A percentile compares a stretch with the other conserved stretches of the same genome.
phyloP scores from a whole-genome alignment of 2,113 vertebrate species.

The Caloenas nicobarica region DNA sequence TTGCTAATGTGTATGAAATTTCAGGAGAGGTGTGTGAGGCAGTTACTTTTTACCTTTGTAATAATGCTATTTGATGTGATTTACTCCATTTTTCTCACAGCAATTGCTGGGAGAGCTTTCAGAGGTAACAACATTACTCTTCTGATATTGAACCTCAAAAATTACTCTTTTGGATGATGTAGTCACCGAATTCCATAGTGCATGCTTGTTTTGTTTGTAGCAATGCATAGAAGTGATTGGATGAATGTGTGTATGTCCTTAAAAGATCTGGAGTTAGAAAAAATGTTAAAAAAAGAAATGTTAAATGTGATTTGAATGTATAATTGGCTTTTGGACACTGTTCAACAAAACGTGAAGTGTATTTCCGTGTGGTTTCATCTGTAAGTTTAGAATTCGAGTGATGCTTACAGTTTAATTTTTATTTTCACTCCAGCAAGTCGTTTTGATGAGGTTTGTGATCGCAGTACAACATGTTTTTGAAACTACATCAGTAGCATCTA shows the following conservation, averaged over 20 bases:
- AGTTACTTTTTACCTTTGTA: constrained; percentile 7
- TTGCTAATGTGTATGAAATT: neutral
- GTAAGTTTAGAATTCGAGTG: constrained; percentile 1
- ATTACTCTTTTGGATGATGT: neutral
- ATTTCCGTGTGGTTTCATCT: neutral
- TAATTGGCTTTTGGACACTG: neutral
- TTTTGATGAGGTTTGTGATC: constrained; percentile 10
- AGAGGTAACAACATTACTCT: constrained; percentile 85
- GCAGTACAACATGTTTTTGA: neutral
- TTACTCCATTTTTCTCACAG: constrained; percentile 77
- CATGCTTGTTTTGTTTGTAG: constrained; percentile 25
- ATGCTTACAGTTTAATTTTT: neutral
- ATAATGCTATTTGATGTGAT: constrained; percentile 59
- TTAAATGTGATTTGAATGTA: neutral
- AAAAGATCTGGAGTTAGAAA: neutral
- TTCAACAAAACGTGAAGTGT: neutral
- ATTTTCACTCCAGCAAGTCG: constrained; percentile 2
- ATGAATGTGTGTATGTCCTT: neutral
- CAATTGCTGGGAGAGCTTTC: constrained; percentile 96
- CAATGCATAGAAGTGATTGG: neutral
- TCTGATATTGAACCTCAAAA: constrained; percentile 28
- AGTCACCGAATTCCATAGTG: neutral
- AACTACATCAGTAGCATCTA: neutral
- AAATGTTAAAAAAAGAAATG: neutral
- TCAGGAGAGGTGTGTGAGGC: neutral